Conservation (phyloP, 92 coral and sea anemone genomes). For the Zoanthus sociatus region DNA sequence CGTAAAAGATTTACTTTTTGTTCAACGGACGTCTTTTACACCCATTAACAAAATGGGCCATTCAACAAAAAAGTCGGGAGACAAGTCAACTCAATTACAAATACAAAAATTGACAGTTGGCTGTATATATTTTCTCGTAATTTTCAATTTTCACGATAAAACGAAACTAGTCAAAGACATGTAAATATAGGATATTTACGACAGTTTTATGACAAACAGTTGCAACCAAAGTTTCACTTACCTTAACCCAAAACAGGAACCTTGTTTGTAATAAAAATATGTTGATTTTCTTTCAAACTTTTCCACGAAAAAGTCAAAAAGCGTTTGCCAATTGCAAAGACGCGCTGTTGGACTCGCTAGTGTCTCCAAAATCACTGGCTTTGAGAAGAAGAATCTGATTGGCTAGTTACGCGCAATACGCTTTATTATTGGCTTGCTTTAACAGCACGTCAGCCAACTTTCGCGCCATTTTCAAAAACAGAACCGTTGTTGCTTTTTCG, state of each 20-base stretch:
- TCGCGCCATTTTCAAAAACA: slow-evolving; percentile 15
- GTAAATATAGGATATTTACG: too few relatives aligned
- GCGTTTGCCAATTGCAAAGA: background rate
- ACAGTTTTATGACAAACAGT: background rate
- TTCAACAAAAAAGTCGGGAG: too few relatives aligned
- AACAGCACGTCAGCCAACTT: slow-evolving; percentile 20
- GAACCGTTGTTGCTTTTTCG: too few relatives aligned
- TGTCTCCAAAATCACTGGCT: background rate
- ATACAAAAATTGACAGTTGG: too few relatives aligned
- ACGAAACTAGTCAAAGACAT: too few relatives aligned
- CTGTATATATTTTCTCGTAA: too few relatives aligned
- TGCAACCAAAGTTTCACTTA: background rate
- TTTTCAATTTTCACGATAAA: too few relatives aligned
- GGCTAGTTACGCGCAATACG: background rate
- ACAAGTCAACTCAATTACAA: too few relatives aligned
- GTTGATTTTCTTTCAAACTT: background rate
- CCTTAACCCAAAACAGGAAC: background rate
- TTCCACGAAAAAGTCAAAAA: background rate
- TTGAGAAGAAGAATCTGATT: slow-evolving; percentile 14
- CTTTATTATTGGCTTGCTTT: slow-evolving; percentile 16
- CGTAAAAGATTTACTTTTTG: too few relatives aligned
- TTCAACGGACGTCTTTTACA: too few relatives aligned
- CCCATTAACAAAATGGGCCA: too few relatives aligned
- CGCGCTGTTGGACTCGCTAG: background rate
- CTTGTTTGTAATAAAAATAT: background rate